A percentile compares a stretch with the other conserved stretches of the same genome.
phyloP scores from a whole-genome alignment of 1,140 invertebrate species.

The Phymastichus coffea region DNA sequence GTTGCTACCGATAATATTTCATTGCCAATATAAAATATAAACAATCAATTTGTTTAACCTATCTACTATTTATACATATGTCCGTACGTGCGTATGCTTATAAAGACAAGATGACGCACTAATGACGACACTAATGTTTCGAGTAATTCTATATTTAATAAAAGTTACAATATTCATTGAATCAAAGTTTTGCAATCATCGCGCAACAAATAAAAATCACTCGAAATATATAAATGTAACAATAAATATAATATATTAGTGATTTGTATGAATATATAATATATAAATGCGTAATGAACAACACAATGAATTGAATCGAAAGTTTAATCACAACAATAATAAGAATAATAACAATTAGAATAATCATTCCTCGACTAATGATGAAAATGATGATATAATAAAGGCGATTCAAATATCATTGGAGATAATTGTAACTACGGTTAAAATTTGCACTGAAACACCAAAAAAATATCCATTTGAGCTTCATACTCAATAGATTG shows the following conservation, averaged over 20 bases:
- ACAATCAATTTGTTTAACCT: slow-evolving; percentile 57
- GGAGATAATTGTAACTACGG: slow-evolving; percentile 5
- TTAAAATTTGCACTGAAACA: no score
- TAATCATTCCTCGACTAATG: slow-evolving; percentile 29
- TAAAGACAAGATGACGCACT: slow-evolving; percentile 33
- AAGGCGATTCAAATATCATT: neutral
- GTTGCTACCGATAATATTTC: slow-evolving; percentile 38
- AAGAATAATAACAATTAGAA: slow-evolving; percentile 30
- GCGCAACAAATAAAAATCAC: slow-evolving; percentile 38
- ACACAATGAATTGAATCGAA: slow-evolving; percentile 18
- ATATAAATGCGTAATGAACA: no score
- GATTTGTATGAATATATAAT: slow-evolving; percentile 21
- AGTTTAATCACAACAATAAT: slow-evolving; percentile 27
- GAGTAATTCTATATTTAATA: slow-evolving; percentile 28
- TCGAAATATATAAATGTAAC: slow-evolving; percentile 38
- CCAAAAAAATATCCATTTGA: no score
- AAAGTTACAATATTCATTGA: slow-evolving; percentile 36
- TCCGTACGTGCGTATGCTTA: slow-evolving; percentile 53
- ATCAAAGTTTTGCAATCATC: slow-evolving; percentile 45
- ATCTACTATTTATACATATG: slow-evolving; percentile 56
- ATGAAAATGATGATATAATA: slow-evolving; percentile 26
- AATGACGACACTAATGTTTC: neutral
- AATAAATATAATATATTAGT: slow-evolving; percentile 40
- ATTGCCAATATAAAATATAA: slow-evolving; percentile 53
- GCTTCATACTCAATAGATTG: slow-evolving; percentile 24